Base-by-base conservation (phyloP, 2,113 vertebrate genomes). In the Festucalex cinctus region DNA sequence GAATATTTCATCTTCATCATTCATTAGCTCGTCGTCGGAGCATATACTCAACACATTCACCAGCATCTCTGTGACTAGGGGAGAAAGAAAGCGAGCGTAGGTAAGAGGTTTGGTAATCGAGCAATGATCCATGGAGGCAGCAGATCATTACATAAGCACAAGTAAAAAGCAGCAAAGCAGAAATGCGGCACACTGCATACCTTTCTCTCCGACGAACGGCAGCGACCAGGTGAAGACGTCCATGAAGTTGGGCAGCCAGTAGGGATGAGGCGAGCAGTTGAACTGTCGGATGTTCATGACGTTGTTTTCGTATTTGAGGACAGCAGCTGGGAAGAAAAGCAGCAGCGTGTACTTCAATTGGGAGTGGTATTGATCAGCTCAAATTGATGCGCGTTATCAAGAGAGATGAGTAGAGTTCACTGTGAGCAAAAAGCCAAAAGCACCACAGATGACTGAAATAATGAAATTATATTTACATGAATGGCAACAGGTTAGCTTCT, bases 141-240 rank as follows among this genome's bases (percentile, higher is more conserved):
- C 19, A 19, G 10, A 74, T 53, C 17, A 35, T 59, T 43, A 53
- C 14, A 63, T 64, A 5, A 70, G 17, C 14, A 37, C 3, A 19
- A 48, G 8, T 63, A 17, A 35, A n/a, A 78, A 57, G 63, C 46
- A 61, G 20, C 32, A 20, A 54, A 13, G 14, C 26, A 16, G 26
- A 56, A 12, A 19, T 9, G 20, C 9, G 17, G 35, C 19, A 60
- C 58, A 46, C 14, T 28, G 22, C 32, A 3, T 35, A 93, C 93
- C 92, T 87, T 93, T 93, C 70, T 93, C 93, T 63, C 93, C 93
- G 9, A 93, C 93, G 59, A 93, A 93, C 0, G 93, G 93, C 75
- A 93, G 89, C n/a, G 93, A 93, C 93, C 93, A 93, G 76, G 93
- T 93, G 78, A 93, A 93, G 63, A 93, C 92, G n/a, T 93, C 92